phyloP scores from a whole-genome alignment of 2,888 invertebrate genomes.

The Agrotis exclamationis region DNA sequence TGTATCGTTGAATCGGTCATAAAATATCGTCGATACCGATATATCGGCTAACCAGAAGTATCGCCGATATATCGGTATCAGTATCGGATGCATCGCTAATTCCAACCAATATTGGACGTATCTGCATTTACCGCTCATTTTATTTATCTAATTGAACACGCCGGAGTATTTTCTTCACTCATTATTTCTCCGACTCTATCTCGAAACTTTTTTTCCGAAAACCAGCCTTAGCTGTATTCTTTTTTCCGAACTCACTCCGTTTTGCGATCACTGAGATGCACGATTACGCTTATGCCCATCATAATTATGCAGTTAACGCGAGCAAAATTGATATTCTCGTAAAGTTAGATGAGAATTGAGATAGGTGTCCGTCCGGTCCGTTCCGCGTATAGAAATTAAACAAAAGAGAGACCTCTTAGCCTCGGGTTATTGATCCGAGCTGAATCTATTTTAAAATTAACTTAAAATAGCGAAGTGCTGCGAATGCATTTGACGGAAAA shows the following conservation, averaged over 20 bases:
- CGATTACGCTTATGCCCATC: conserved; percentile 33
- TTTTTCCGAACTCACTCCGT: conserved; percentile 23
- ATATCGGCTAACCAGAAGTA: too few species aligned
- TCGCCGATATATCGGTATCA: too few species aligned
- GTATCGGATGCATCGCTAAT: too few species aligned
- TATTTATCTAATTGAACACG: neutral
- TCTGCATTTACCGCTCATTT: neutral
- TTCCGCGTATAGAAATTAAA: conserved; percentile 70
- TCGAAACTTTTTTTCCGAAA: neutral
- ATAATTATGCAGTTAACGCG: conserved; percentile 31
- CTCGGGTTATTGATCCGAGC: conserved; percentile 83
- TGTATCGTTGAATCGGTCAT: too few species aligned
- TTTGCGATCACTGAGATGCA: conserved; percentile 35
- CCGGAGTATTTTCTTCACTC: neutral
- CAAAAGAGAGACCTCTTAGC: conserved; percentile 74
- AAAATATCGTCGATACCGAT: too few species aligned
- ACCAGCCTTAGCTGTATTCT: neutral
- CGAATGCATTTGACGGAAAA: conserved; percentile 58
- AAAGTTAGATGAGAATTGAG: conserved; percentile 46
- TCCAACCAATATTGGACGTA: neutral
- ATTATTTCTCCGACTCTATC: neutral
- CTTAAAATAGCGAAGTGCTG: conserved; percentile 74
- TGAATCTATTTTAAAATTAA: conserved; percentile 80
- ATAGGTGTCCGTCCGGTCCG: conserved; percentile 57
- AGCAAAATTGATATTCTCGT: conserved; percentile 41